Evolutionary conservation across 1,140 invertebrate species (phyloP).

Genomic region (Anastrepha obliqua): DNA sequence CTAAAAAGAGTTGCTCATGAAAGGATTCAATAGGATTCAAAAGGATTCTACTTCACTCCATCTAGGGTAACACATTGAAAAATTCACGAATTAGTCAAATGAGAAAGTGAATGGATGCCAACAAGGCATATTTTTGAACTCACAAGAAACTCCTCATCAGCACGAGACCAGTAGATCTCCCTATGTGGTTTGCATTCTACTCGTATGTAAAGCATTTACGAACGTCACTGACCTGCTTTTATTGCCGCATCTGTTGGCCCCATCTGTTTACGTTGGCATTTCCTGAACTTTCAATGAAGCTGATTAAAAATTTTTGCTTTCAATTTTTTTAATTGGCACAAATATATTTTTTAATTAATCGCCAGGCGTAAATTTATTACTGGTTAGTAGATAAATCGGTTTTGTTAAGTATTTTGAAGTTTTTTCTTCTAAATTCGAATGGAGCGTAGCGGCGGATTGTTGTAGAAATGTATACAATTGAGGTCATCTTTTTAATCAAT

Average conservation of each 20-base stretch:
- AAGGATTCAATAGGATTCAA: too few species aligned
- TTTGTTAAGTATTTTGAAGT: neutral
- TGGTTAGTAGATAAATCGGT: neutral
- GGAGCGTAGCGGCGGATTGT: neutral
- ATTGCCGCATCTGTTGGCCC: slow-evolving; percentile 11
- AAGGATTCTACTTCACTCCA: too few species aligned
- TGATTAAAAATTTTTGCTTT: slow-evolving; percentile 25
- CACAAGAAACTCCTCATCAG: neutral
- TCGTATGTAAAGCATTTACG: too few species aligned
- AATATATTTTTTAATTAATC: slow-evolving; percentile 34
- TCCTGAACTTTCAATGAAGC: slow-evolving; percentile 15
- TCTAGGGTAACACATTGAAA: too few species aligned
- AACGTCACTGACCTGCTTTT: slow-evolving; percentile 28
- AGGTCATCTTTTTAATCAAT: slow-evolving; percentile 46
- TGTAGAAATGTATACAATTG: neutral
- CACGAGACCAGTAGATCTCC: neutral
- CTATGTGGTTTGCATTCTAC: neutral
- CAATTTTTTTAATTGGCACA: slow-evolving; percentile 25
- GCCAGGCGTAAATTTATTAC: neutral
- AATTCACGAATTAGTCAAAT: too few species aligned
- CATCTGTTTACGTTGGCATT: slow-evolving; percentile 14
- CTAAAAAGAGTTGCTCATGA: too few species aligned
- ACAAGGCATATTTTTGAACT: too few species aligned
- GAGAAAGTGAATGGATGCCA: too few species aligned
- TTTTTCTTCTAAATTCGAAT: neutral